Base-by-base conservation (phyloP, 2,797 vertebrate species). In the Dendrocincla tyrannina region DNA sequence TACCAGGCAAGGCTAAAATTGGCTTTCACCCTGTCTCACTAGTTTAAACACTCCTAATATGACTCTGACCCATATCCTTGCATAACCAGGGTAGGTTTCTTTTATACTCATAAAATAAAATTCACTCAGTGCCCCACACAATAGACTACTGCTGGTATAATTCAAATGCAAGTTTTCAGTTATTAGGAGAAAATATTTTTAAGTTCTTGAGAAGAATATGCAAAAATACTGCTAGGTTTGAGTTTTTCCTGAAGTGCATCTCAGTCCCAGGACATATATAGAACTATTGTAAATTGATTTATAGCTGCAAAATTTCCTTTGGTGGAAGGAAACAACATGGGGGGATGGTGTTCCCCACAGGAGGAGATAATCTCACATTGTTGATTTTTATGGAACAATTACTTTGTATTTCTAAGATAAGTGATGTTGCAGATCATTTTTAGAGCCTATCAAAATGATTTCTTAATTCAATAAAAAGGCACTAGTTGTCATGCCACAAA, bases 311-410 rank as follows among this genome's bases (percentile, higher is more conserved):
- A 88, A 39, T 35, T 42, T 85, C 37, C 75, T 72, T 17, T 28
- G 42, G 28, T 50, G n/a, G 70, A 75, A 47, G 19, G 18, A 80
- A 64, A 83, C 4, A 32, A 55, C 2, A 8, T 24, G 0, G 0
- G 23, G 9, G 5, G 5, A 6, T 2, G 1, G 20, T 2, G 1
- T 3, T 82, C 18, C 14, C 32, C 68, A 74, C 5, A 58, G 22
- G 28, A 72, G 2, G 3, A n/a, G 13, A 72, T 23, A 50, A 63
- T 52, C 58, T 35, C 17, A 49, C 9, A 24, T 25, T 50, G 19
- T 7, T 66, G 10, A 56, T 33, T 68, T 92, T 89, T 56, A 88
- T 9, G 15, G 25, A 83, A 81, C 1, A 4, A 24, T n/a, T 66
- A 74, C 16, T 62, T 69, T 18, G 55, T 35, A 79, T 62, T 68